Conservation (phyloP, 1,140 invertebrate genomes). For the Bombyx mori region DNA sequence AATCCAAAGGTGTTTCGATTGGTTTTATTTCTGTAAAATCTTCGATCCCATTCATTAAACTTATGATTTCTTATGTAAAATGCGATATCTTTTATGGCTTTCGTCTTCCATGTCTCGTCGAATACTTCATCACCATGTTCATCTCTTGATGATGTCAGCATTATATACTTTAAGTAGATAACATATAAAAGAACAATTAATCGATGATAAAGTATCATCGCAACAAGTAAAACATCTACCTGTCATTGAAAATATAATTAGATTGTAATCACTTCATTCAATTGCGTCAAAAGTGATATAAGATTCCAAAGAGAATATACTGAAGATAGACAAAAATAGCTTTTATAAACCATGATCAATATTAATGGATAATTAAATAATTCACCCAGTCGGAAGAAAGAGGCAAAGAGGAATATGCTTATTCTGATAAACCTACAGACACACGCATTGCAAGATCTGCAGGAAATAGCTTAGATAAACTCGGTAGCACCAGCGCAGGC, state of each 20-base stretch:
- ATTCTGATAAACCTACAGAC: constrained; percentile 74
- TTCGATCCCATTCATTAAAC: constrained; percentile 75
- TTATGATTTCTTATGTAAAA: constrained; percentile 75
- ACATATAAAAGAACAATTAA: too few species aligned
- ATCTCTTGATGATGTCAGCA: background rate
- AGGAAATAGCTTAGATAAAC: constrained; percentile 80
- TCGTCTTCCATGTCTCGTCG: constrained; percentile 20
- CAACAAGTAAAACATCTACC: too few species aligned
- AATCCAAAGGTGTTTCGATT: constrained; percentile 29
- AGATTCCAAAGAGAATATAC: too few species aligned
- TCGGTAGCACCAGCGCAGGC: constrained; percentile 78
- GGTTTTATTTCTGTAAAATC: constrained; percentile 47
- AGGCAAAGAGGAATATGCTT: constrained; percentile 74
- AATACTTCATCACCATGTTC: constrained; percentile 7
- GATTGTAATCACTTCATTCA: too few species aligned
- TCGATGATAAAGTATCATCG: too few species aligned
- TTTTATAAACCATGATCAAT: too few species aligned
- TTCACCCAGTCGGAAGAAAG: constrained; percentile 81
- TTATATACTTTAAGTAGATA: too few species aligned
- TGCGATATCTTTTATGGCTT: constrained; percentile 69
- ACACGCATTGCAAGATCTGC: constrained; percentile 79
- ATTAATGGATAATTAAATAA: too few species aligned
- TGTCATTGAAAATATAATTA: too few species aligned
- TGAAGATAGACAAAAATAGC: too few species aligned
- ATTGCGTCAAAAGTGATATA: too few species aligned